Evolutionary conservation across 2,888 invertebrate genomes (phyloP).

Genomic region (Bombyx huttoni): DNA sequence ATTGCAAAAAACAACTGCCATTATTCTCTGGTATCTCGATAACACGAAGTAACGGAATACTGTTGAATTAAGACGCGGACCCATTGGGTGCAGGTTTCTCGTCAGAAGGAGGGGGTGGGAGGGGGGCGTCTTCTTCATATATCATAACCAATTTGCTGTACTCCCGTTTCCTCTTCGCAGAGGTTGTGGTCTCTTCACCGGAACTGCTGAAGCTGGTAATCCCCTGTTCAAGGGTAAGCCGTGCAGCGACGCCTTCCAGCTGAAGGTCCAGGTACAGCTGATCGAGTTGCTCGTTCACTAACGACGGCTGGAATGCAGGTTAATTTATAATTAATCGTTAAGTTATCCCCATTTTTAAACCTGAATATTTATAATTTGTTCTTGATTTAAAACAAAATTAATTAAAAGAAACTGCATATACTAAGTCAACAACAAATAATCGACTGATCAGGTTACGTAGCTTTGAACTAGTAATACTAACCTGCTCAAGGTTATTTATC

Average conservation of each 20-base stretch:
- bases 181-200: constrained; percentile 35
- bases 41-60: too few relatives aligned
- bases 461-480: constrained; percentile 12
- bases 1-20: too few relatives aligned
- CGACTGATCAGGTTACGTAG: neutral
- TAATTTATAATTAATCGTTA: neutral
- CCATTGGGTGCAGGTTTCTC: neutral
- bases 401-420: too few relatives aligned
- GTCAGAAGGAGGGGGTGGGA: constrained; percentile 55
- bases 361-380: too few relatives aligned
- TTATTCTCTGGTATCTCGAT: too few relatives aligned
- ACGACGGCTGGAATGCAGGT: constrained; percentile 59
- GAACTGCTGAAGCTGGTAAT: constrained; percentile 71
- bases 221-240: constrained; percentile 75
- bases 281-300: constrained; percentile 81
- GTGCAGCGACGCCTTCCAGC: constrained; percentile 72
- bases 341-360: too few relatives aligned
- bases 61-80: neutral
- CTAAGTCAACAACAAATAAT: too few relatives aligned
- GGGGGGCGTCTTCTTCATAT: constrained; percentile 79
- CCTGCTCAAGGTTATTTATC: constrained; percentile 69
- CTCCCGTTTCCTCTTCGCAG: constrained; percentile 28
- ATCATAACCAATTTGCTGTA: constrained; percentile 76
- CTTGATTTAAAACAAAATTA: too few relatives aligned
- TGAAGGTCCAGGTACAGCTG: constrained; percentile 80